Conservation (phyloP, 2,888 invertebrate genomes). For the Cephus sareptanus region DNA sequence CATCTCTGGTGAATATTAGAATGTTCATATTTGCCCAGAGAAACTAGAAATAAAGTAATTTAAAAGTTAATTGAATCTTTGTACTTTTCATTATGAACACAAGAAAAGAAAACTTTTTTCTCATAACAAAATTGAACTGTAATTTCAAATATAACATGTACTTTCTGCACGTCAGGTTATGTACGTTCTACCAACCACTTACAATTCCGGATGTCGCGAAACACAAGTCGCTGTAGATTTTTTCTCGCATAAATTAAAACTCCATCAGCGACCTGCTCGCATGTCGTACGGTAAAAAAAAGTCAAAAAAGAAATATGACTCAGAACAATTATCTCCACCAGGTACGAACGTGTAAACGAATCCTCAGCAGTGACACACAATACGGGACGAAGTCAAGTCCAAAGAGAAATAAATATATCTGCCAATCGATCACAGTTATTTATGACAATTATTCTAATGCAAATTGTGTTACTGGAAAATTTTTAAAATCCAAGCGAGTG, state of each 20-base stretch:
- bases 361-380: not conserved
- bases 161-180: not conserved
- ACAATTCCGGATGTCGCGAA: not conserved
- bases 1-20: not conserved
- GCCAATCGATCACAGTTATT: not conserved
- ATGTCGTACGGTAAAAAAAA: not conserved
- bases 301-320: not conserved
- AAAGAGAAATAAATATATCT: not conserved
- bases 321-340: not conserved
- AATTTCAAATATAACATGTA: not conserved
- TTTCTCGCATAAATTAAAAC: not conserved
- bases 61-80: not conserved
- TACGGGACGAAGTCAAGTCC: not conserved
- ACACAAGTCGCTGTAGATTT: not conserved
- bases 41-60: not conserved
- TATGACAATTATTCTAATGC: not conserved
- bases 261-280: not conserved
- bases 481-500: not conserved
- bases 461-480: not conserved
- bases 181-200: not conserved
- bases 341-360: not conserved
- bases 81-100: not conserved
- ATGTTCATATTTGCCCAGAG: not conserved
- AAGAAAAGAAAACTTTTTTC: not conserved
- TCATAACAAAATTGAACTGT: not conserved